Evolutionary conservation across 2,113 vertebrate genomes (phyloP).

Genomic region (Macrotus californicus): DNA sequence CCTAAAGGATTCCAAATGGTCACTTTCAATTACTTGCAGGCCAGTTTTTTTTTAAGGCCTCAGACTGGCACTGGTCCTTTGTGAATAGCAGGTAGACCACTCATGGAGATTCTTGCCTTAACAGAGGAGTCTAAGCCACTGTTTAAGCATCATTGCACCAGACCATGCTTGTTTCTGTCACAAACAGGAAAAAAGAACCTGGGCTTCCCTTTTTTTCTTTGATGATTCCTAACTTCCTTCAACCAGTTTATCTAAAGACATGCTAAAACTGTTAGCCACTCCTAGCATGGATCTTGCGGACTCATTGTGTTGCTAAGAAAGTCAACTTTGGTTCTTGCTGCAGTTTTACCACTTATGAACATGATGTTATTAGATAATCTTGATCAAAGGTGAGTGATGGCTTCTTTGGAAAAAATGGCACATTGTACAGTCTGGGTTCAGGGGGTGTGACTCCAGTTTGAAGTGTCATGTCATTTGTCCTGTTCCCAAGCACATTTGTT

Average conservation of each 20-base stretch:
- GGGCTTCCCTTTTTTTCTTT: not conserved
- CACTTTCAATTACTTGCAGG: not conserved
- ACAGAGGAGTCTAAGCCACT: not conserved
- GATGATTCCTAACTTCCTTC: not conserved
- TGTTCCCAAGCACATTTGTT: not conserved
- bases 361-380: not conserved
- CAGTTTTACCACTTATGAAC: not conserved
- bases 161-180: not conserved
- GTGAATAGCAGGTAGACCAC: not conserved
- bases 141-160: not conserved
- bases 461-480: not conserved
- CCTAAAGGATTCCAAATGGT: not conserved
- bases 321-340: not conserved
- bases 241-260: not conserved
- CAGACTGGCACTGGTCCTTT: not conserved
- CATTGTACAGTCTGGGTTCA: not conserved
- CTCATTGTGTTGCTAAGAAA: not conserved
- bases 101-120: not conserved
- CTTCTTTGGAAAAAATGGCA: not conserved
- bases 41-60: not conserved
- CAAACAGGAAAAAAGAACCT: not conserved
- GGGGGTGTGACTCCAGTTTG: not conserved
- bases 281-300: not conserved
- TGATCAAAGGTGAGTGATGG: not conserved
- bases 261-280: not conserved